Conservation (phyloP, 2,888 invertebrate species). For the Pycnomerus fuliginosus region DNA sequence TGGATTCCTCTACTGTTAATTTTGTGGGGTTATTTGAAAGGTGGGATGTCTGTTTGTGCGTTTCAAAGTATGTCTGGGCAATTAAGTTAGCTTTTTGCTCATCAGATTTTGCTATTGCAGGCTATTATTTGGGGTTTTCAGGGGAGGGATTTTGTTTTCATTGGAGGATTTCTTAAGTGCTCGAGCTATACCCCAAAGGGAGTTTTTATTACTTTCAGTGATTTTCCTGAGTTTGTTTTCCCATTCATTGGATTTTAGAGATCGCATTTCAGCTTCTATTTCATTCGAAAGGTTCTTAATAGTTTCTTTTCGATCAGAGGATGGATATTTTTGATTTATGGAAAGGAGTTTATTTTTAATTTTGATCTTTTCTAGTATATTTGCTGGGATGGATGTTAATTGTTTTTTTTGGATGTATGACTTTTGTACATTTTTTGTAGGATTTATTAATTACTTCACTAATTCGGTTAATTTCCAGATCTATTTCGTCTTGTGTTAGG, state of each 20-base stretch:
- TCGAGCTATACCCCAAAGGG: background rate
- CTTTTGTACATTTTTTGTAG: background rate
- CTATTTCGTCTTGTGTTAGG: background rate
- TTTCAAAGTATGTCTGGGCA: background rate
- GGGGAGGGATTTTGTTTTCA: background rate
- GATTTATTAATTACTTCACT: background rate
- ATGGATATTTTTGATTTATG: background rate
- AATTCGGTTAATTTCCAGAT: background rate
- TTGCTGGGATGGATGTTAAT: background rate
- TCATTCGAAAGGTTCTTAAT: background rate
- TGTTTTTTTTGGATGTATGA: background rate
- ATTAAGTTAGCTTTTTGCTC: background rate
- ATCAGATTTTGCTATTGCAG: background rate
- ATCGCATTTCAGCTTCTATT: background rate
- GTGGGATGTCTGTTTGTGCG: background rate
- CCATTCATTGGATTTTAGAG: background rate
- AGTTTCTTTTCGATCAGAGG: background rate
- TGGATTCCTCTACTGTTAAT: background rate
- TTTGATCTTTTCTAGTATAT: background rate
- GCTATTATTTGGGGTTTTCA: background rate
- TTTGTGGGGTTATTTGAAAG: background rate
- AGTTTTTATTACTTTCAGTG: background rate
- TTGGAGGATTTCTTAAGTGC: background rate
- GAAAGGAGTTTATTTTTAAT: background rate
- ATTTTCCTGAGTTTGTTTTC: background rate